A percentile compares a stretch with the other conserved stretches of the same genome.
Evolutionary conservation across 2,888 invertebrate genomes (phyloP).

Genomic region (Spodoptera picta): DNA sequence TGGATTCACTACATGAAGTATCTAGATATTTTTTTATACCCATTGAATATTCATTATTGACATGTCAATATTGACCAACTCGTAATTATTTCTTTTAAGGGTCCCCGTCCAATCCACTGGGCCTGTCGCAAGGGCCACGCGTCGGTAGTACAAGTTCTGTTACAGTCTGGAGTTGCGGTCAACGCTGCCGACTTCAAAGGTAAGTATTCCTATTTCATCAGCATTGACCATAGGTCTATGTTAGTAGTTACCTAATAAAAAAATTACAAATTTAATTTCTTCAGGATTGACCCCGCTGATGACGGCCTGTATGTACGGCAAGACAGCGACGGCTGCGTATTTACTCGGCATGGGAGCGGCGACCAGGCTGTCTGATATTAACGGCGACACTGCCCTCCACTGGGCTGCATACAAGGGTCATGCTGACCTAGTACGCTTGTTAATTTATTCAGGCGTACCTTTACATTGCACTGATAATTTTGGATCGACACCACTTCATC

Average conservation of each 20-base stretch:
- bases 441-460: slow-evolving; percentile 97
- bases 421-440: slow-evolving; percentile 94
- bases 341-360: slow-evolving; percentile 96
- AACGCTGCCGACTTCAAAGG: slow-evolving; percentile 97
- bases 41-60: too few relatives aligned
- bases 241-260: not conserved
- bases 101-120: slow-evolving; percentile 97
- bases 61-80: too few relatives aligned
- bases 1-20: not conserved
- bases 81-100: slow-evolving; percentile 67
- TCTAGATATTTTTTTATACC: too few relatives aligned
- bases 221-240: too few relatives aligned
- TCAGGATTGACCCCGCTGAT: slow-evolving; percentile 95
- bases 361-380: slow-evolving; percentile 95
- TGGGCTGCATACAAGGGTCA: slow-evolving; percentile 98
- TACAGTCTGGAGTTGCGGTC: slow-evolving; percentile 95
- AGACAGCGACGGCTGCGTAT: slow-evolving; percentile 96
- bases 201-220: slow-evolving; percentile 11
- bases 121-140: slow-evolving; percentile 97
- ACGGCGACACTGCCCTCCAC: slow-evolving; percentile 97
- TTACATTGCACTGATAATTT: slow-evolving; percentile 97
- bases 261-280: slow-evolving; percentile 3
- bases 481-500: slow-evolving; percentile 96
- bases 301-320: slow-evolving; percentile 97
- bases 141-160: slow-evolving; percentile 93